These are phyloP conservation scores for Callionymus lyra DNA, from an alignment of 2,113 vertebrate species.

Conservation along the genomic window DNA sequence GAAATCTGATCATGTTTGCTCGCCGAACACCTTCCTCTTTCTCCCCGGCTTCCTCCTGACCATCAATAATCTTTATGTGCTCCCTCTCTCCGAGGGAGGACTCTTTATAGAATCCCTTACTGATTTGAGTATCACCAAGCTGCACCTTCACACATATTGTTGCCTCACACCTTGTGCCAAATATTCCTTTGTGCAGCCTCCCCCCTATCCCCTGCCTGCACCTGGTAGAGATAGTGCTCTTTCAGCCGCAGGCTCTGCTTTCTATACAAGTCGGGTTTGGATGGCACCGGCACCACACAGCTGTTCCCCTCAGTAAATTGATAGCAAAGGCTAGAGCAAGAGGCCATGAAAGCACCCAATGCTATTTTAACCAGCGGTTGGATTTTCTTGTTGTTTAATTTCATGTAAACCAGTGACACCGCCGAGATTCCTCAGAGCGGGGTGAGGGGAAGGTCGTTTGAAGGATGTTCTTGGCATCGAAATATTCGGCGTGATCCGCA, in stretches of 20 bases:
- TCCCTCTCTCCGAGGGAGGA: slow-evolving; percentile 33
- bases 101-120: slow-evolving; percentile 44
- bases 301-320: slow-evolving; percentile 59
- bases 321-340: slow-evolving; percentile 63
- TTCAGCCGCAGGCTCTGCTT: slow-evolving; percentile 57
- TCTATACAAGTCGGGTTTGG: slow-evolving; percentile 51
- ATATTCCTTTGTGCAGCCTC: slow-evolving; percentile 56
- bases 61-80: slow-evolving; percentile 20
- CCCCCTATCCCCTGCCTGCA: slow-evolving; percentile 54
- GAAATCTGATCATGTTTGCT: slow-evolving; percentile 8
- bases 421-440: slow-evolving; percentile 22
- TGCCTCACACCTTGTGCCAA: slow-evolving; percentile 58
- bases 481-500: no score
- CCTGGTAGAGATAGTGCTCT: slow-evolving; percentile 61
- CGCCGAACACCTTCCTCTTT: slow-evolving; percentile 12
- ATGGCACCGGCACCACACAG: slow-evolving; percentile 59
- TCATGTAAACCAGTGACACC: slow-evolving; percentile 44
- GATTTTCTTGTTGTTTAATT: slow-evolving; percentile 47
- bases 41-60: slow-evolving; percentile 10
- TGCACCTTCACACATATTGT: slow-evolving; percentile 63
- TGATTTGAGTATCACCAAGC: slow-evolving; percentile 60
- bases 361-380: slow-evolving; percentile 60
- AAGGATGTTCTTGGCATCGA: no score
- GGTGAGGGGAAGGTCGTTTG: slow-evolving; percentile 1
- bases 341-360: slow-evolving; percentile 44